Evolutionary conservation across 2,797 vertebrate species (phyloP), one percentile per base, ranked within the genome.

Genomic region (Acridotheres tristis): DNA sequence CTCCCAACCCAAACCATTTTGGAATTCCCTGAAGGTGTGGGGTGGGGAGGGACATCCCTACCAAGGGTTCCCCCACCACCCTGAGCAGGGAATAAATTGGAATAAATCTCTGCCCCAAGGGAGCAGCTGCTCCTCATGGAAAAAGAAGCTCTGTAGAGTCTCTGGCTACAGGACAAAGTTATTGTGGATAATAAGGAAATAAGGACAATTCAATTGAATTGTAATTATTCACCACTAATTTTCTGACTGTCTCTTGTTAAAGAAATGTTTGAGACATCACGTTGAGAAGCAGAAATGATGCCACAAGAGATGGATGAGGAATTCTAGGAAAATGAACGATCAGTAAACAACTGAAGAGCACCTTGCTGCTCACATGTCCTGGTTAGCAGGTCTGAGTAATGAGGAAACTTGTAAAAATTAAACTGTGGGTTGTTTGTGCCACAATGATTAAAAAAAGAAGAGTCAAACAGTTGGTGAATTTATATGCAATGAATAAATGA

Each of bases 381-480:
- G 72, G 42, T 71, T 69, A 77, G 51, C 71, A 47, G 77, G 63
- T 50, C 19, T 71, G 69, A 88, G 83, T 40, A 65, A 93, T 23
- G 67, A 71, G 42, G 34, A 67, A 80, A 92, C 75, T 59, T 62
- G 75, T 58, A 63, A 74, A 90, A 90, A 89, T 81, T 84, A 93
- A 93, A 79, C 63, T 57, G 84, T 8, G 45, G 38, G 48, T 62
- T 91, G 85, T 74, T 88, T 69, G 65, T 6, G 7, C 77, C 79
- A 85, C 57, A 38, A 13, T 51, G 76, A 88, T 83, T 91, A 51
- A 78, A 93, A 86, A 93, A 76, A 82, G 43, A 61, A 90, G 65
- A 92, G 78, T 67, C 82, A 40, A 93, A 74, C 88, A 94, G 85
- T 96, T 93, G 89, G 85, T 85, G 90, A 63, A 89, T 94, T 94